These are phyloP conservation scores for human DNA, from an alignment of 2,113 vertebrate species.

Conservation along the genomic window GRCh38 chr2:188097501-188098000, in stretches of 20 bases:
- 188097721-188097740: not conserved
- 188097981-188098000: not conserved
- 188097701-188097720: not conserved
- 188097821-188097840: not conserved
- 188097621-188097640: not conserved
- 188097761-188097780: not conserved
- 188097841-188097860: not conserved
- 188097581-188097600: not conserved
- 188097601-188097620: not conserved
- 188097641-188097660: not conserved
- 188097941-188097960: not conserved
- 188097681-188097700: not conserved
- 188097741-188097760: not conserved
- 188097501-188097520: not conserved
- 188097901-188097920: not conserved
- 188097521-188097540: not conserved
- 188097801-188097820: not conserved
- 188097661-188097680: not conserved
- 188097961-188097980: slow-evolving; percentile 5
- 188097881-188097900: not conserved
- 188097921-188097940: not conserved
- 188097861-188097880: not conserved
- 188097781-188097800: not conserved
- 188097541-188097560: not conserved
- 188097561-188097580: not conserved